Evolutionary conservation across 1,140 invertebrate genomes (phyloP), one percentile per base, ranked within the genome.

Genomic region (Rhysida immarginata): DNA sequence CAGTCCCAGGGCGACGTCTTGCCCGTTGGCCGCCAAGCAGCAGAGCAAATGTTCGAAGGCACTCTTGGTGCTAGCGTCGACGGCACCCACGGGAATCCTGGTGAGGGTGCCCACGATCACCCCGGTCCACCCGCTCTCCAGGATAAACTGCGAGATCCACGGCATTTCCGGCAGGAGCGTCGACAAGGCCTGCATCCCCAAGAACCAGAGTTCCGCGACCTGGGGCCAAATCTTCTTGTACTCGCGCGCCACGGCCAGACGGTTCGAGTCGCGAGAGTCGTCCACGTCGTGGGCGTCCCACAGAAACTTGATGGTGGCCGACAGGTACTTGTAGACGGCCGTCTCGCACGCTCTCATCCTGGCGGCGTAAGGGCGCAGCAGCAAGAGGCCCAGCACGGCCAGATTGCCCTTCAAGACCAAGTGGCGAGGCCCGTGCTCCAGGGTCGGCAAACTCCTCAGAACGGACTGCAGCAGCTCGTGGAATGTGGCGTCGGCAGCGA

Each of bases 181-280:
- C 60, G 84, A 82, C 71, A 92, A 81, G 14, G 87, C 91, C 70
- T 93, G 88, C 86, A 93, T 90, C 14, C 89, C 88, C 21, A 94
- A 71, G 70, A 91, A 93, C 90, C 90, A 94, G 1, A 93, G 71
- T 68, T 93, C 90, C 69, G 82, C 85, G 18, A 93, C 76, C 63
- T 92, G 87, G 68, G 82, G 79, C 90, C 89, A 94, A 57, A 81
- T 73, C 65, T 84, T 82, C 65, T 89, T 88, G 68, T 93, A 94
- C 14, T 78, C 75, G 73, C 87, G 84, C 1, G 86, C 79, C 0
- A 93, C 83, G 1, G 89, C 85, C 29, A 93, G 68, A 1, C 53
- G 48, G 29, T 57, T n/a, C 53, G 81, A 79, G 66, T 90, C 84
- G 66, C 83, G 83, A 21, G 84, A 84, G 66, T 93, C 88, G 26